Evolutionary conservation across 2,888 invertebrate species (phyloP), one percentile per base, ranked within the genome.

Genomic region (Camptogramma bilineatum): DNA sequence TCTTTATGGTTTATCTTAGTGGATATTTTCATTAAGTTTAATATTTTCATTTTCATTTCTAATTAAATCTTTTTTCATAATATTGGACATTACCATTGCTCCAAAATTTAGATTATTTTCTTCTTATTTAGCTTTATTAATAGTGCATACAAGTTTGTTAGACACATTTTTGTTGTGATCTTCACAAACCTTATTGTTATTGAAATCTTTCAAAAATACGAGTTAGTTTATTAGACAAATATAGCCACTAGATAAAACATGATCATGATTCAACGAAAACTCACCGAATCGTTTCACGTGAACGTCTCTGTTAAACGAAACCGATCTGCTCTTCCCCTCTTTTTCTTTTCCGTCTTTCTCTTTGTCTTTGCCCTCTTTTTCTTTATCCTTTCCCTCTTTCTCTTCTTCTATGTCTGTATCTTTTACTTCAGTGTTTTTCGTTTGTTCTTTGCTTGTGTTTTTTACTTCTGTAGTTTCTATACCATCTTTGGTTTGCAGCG

Each of bases 231-330:
- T n/a, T 44, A 44, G 0, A 24, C 44, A 21, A 46, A 46, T 31
- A 52, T 47, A 60, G 60, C 60, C 60, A 60, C 39, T 21, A 31
- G 59, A 59, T 59, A 59, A 46, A 52, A 9, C 47, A 54, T 55
- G 54, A 61, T 13, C 44, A 55, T 55, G 61, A 54, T 39, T 39
- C 48, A 34, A 47, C 24, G 44, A 51, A 62, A 78, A 91, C 96
- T 95, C 95, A 97, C 97, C 97, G 94, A 97, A 97, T 94, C 97
- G 94, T 92, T 97, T 97, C 85, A 97, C 96, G 94, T 97, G 97
- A 82, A 97, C 97, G 95, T 97, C 97, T 90, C 96, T 95, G 94
- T 97, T 97, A 94, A 97, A 97, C 87, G 97, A 97, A 81, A 97
- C 97, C 94, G 96, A 89, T 95, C 96, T 88, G 86, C 93, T 89